Conservation (phyloP, 2,113 vertebrate species). For the Cheirogaleus medius region DNA sequence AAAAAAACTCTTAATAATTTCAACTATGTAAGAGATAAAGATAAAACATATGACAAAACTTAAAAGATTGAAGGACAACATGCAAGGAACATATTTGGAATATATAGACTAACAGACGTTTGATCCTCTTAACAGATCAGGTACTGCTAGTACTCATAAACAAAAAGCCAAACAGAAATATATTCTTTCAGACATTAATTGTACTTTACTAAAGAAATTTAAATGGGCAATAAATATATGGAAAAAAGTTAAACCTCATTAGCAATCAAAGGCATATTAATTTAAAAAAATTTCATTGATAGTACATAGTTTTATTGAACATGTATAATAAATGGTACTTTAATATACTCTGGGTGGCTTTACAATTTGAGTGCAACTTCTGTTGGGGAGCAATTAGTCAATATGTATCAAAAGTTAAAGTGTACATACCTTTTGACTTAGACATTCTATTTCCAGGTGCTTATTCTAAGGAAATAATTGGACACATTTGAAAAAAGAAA, state of each 20-base stretch:
- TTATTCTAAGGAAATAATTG: constrained; percentile 20
- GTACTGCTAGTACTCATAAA: background rate
- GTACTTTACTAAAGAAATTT: background rate
- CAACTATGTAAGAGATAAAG: background rate
- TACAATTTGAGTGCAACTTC: background rate
- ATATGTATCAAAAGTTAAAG: background rate
- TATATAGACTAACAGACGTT: background rate
- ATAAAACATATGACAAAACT: background rate
- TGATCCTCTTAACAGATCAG: background rate
- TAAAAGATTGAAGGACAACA: background rate
- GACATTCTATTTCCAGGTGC: background rate
- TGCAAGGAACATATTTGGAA: background rate
- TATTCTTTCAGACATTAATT: background rate
- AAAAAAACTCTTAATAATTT: background rate
- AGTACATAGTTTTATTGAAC: background rate
- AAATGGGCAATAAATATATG: background rate
- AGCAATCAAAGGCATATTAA: background rate
- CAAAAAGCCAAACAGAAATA: background rate
- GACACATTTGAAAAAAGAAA: background rate
- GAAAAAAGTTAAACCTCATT: background rate
- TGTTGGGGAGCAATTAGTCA: background rate
- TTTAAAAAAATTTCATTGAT: background rate
- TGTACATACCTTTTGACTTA: background rate
- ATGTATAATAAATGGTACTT: background rate
- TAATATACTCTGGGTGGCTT: background rate